Conservation (phyloP, 2,888 invertebrate species). For the Cephus rjabovi region DNA sequence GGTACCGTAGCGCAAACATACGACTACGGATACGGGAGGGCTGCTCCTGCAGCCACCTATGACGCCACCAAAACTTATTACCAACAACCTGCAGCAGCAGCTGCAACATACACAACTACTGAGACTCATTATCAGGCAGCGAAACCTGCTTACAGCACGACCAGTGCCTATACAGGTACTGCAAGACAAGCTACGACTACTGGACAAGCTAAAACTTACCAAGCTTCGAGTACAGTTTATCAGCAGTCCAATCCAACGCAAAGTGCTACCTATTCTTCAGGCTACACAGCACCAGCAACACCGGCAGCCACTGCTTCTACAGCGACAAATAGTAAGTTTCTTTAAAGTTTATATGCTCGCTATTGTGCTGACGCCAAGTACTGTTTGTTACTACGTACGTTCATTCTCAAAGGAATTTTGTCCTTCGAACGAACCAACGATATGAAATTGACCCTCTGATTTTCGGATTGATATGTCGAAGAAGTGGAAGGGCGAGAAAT, state of each 20-base stretch:
- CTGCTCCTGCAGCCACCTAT: constrained; percentile 76
- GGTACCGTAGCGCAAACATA: constrained; percentile 73
- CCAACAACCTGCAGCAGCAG: constrained; percentile 83
- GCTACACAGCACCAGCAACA: constrained; percentile 63
- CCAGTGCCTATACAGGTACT: constrained; percentile 77
- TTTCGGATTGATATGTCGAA: constrained; percentile 24
- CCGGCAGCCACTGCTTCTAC: constrained; percentile 61
- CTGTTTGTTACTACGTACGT: no score
- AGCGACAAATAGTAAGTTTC: constrained; percentile 62
- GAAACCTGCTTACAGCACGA: constrained; percentile 79
- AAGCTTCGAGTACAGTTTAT: constrained; percentile 63
- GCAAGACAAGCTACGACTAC: constrained; percentile 67
- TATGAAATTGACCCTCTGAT: constrained; percentile 57
- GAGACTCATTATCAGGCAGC: constrained; percentile 74
- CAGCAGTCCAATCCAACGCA: constrained; percentile 63
- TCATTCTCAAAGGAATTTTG: background rate
- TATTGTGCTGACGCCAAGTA: no score
- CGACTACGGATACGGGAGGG: constrained; percentile 77
- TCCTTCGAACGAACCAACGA: constrained; percentile 36
- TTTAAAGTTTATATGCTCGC: background rate
- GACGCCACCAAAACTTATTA: constrained; percentile 87
- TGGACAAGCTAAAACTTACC: constrained; percentile 66
- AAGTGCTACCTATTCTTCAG: constrained; percentile 60
- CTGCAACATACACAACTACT: constrained; percentile 75
- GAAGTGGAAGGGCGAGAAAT: constrained; percentile 14